A percentile compares a stretch with the other conserved stretches of the same genome.
These are phyloP conservation scores for Papio anubis DNA, from an alignment of 2,113 vertebrate species.

Conservation along the genomic window DNA sequence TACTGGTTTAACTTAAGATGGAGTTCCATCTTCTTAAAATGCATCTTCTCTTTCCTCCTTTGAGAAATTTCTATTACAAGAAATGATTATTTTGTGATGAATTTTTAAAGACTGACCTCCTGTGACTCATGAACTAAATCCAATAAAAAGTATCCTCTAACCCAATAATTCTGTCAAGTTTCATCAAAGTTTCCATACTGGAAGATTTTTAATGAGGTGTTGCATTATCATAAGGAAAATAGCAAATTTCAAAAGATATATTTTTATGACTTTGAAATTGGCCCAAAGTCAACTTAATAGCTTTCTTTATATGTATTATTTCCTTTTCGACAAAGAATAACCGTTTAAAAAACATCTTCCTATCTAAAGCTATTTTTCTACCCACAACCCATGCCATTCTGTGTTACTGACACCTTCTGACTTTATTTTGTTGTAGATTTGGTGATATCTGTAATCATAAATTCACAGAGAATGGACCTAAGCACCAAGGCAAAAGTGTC, in stretches of 20 bases:
- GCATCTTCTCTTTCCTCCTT: constrained; percentile 24
- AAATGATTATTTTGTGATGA: constrained; percentile 41
- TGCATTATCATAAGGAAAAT: not conserved
- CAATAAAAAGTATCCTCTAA: not conserved
- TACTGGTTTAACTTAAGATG: not conserved
- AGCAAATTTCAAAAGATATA: not conserved
- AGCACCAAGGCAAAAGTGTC: not conserved
- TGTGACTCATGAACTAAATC: constrained; percentile 30
- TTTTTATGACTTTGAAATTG: not conserved
- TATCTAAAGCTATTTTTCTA: not conserved
- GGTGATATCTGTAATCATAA: not conserved
- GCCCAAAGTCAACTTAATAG: not conserved
- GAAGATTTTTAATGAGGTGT: constrained; percentile 24
- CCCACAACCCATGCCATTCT: not conserved
- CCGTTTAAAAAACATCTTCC: not conserved
- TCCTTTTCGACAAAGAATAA: not conserved
- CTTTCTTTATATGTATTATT: not conserved
- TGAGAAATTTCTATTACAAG: not conserved
- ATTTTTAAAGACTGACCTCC: constrained; percentile 35
- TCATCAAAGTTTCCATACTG: not conserved
- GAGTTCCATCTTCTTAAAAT: not conserved
- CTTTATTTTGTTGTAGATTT: not conserved
- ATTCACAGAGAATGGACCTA: not conserved
- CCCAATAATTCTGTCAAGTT: not conserved
- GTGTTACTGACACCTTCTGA: not conserved